Percentiles rank a stretch among this genome's conserved stretches.
Evolutionary conservation across 2,888 invertebrate species (phyloP).

Genomic region (Sympetrum striolatum): DNA sequence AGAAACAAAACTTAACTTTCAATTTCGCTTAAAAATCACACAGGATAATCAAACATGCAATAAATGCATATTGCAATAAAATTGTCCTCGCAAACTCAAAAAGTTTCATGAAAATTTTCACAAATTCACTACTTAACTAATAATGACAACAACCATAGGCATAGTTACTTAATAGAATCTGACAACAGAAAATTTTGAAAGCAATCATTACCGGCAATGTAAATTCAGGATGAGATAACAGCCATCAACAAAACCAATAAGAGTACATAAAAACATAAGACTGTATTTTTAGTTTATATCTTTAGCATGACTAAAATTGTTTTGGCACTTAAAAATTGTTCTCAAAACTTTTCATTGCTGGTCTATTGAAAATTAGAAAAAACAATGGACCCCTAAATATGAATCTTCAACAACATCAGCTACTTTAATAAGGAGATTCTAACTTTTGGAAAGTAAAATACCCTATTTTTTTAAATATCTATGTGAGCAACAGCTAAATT

Average conservation of each 20-base stretch:
- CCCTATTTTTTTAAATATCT: slow-evolving; percentile 28
- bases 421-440: slow-evolving; percentile 20
- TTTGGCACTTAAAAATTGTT: slow-evolving; percentile 45
- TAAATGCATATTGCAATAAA: slow-evolving; percentile 33
- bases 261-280: slow-evolving; percentile 40
- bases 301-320: slow-evolving; percentile 42
- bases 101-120: neutral
- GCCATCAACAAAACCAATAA: slow-evolving; percentile 38
- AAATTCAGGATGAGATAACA: slow-evolving; percentile 24
- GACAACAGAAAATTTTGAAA: slow-evolving; percentile 32
- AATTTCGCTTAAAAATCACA: slow-evolving; percentile 28
- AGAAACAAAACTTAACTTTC: slow-evolving; percentile 12
- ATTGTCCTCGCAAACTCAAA: slow-evolving; percentile 28
- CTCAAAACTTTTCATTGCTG: slow-evolving; percentile 36
- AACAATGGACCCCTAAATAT: slow-evolving; percentile 42
- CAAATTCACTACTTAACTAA: slow-evolving; percentile 14
- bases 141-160: slow-evolving; percentile 18
- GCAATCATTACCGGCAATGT: slow-evolving; percentile 22
- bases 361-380: slow-evolving; percentile 36
- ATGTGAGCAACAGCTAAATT: slow-evolving; percentile 42
- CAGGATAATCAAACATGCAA: slow-evolving; percentile 1
- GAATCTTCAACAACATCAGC: slow-evolving; percentile 37
- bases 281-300: slow-evolving; percentile 23
- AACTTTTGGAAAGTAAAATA: slow-evolving; percentile 43
- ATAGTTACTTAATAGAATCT: slow-evolving; percentile 25